Conservation (phyloP, 2,113 vertebrate genomes). For the Platysternon megacephalum region DNA sequence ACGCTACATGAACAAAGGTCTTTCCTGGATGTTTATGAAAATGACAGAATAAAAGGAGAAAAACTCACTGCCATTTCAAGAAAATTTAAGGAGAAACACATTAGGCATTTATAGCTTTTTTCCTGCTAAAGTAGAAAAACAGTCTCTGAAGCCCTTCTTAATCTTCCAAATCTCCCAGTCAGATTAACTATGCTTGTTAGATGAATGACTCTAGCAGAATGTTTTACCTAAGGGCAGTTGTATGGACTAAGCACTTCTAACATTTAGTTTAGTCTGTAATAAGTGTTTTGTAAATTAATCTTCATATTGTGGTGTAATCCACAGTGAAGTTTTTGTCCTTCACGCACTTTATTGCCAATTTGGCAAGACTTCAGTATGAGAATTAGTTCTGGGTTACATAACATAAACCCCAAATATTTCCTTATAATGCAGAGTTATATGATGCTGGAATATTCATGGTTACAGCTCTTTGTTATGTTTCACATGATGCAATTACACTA, state of each 20-base stretch:
- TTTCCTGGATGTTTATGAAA: not conserved
- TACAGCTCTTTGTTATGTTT: constrained; percentile 22
- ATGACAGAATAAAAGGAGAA: not conserved
- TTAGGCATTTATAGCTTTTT: not conserved
- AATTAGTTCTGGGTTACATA: constrained; percentile 51
- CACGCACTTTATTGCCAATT: constrained; percentile 50
- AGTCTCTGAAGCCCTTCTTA: not conserved
- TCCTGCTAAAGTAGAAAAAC: not conserved
- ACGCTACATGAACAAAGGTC: not conserved
- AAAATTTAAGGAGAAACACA: not conserved
- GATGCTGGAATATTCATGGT: constrained; percentile 43
- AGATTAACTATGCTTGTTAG: constrained; percentile 33
- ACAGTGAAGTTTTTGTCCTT: constrained; percentile 59
- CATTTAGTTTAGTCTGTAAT: constrained; percentile 63
- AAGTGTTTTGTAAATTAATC: constrained; percentile 70
- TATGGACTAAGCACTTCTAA: constrained; percentile 50
- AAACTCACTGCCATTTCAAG: not conserved
- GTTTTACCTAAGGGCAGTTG: constrained; percentile 56
- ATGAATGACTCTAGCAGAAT: constrained; percentile 36
- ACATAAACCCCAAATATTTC: constrained; percentile 49
- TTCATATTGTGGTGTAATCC: constrained; percentile 65
- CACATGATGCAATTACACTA: not conserved
- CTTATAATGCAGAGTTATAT: constrained; percentile 14
- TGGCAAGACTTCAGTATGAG: constrained; percentile 21
- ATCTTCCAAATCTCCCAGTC: constrained; percentile 10